Evolutionary conservation across 2,888 invertebrate genomes (phyloP).

Genomic region (Pherbina coryleti): DNA sequence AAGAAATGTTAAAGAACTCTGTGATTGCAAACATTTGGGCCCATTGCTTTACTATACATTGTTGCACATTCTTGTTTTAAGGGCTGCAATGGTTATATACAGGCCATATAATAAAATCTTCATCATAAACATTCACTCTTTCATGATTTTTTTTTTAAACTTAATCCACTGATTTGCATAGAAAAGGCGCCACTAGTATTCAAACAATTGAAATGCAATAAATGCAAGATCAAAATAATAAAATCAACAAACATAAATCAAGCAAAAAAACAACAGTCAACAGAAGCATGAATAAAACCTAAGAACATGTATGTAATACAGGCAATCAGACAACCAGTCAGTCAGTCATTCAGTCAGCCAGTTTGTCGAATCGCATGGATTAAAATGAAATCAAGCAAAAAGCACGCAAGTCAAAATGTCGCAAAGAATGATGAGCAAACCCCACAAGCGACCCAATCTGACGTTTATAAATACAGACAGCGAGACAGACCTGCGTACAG

Average conservation of each 20-base stretch:
- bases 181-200: neutral
- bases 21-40: too few species aligned
- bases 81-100: too few species aligned
- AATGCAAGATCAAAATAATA: neutral
- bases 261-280: neutral
- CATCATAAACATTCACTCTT: too few species aligned
- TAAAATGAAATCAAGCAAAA: neutral
- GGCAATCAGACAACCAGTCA: constrained; percentile 3
- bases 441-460: neutral
- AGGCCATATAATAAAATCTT: too few species aligned
- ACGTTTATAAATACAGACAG: neutral
- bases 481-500: neutral
- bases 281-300: neutral
- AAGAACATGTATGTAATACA: neutral
- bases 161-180: neutral
- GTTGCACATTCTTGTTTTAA: too few species aligned
- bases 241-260: neutral
- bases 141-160: neutral
- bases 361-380: neutral
- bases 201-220: neutral
- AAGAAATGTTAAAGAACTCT: too few species aligned
- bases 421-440: neutral
- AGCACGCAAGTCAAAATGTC: neutral
- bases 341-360: neutral
- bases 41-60: too few species aligned